A percentile compares a stretch with the other conserved stretches of the same genome.
These are phyloP conservation scores for Trinorchestia longiramus DNA, from an alignment of 1,140 invertebrate genomes.

Conservation along the genomic window DNA sequence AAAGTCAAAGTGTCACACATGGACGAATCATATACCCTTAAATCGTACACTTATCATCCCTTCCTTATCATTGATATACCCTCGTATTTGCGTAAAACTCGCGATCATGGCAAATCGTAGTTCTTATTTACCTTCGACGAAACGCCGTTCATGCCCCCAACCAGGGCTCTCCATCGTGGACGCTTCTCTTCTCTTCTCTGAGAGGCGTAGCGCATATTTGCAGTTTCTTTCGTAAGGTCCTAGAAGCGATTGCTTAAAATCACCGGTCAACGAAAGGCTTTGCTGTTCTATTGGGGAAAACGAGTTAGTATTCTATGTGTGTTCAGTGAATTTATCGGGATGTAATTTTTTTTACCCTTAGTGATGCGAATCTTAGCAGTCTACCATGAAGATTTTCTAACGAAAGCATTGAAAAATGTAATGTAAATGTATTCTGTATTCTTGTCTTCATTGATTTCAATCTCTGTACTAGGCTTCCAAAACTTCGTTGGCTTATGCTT, in stretches of 20 bases:
- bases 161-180: background rate
- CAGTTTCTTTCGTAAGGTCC: conserved; percentile 27
- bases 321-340: conserved; percentile 39
- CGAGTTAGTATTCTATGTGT: conserved; percentile 35
- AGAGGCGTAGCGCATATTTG: background rate
- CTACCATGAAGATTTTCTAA: conserved; percentile 21
- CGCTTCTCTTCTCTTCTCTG: background rate
- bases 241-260: conserved; percentile 7
- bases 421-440: conserved; percentile 13
- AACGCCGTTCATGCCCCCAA: background rate
- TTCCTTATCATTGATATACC: background rate
- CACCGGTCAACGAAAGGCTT: conserved; percentile 50
- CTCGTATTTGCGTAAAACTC: conserved; percentile 19
- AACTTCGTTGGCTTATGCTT: background rate
- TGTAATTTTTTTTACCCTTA: conserved; percentile 31
- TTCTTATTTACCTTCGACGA: background rate
- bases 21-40: background rate
- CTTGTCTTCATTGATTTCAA: conserved; percentile 12
- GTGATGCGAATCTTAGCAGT: conserved; percentile 4
- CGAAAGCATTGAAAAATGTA: background rate
- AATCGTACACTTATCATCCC: conserved; percentile 21
- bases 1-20: conserved; percentile 48
- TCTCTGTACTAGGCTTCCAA: conserved; percentile 5
- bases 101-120: conserved; percentile 41
- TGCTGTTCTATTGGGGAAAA: conserved; percentile 40